phyloP scores from a whole-genome alignment of 2,113 vertebrate species.

The Sinocyclocheilus anshuiensis region DNA sequence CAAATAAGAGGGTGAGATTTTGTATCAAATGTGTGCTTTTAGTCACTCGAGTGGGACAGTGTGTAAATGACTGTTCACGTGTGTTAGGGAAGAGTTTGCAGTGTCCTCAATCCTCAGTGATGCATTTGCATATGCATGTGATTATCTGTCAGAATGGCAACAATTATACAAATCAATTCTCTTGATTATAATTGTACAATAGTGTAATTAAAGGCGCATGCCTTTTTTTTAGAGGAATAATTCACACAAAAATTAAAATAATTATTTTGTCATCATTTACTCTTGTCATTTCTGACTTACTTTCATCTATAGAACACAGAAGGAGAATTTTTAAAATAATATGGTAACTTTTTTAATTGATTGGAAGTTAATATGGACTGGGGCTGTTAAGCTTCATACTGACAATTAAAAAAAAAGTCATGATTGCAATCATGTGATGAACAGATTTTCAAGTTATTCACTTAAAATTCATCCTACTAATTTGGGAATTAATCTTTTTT shows the following conservation, averaged over 20 bases:
- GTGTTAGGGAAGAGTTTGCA: not conserved
- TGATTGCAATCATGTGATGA: not conserved
- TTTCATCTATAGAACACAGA: not conserved
- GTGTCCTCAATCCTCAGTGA: not conserved
- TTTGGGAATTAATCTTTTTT: not conserved
- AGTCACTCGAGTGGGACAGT: not conserved
- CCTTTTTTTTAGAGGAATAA: not conserved
- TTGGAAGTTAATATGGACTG: not conserved
- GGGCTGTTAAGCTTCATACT: not conserved
- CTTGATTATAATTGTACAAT: not conserved
- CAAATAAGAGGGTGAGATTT: not conserved
- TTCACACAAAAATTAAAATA: not conserved
- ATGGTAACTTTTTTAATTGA: not conserved
- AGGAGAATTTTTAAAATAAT: not conserved
- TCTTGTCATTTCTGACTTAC: not conserved
- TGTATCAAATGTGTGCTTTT: slow-evolving; percentile 9
- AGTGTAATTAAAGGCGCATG: not conserved
- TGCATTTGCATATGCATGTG: not conserved
- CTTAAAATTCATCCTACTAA: not conserved
- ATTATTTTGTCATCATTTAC: not conserved
- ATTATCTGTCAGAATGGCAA: not conserved
- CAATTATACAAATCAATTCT: not conserved
- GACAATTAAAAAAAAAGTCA: not conserved
- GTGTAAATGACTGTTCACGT: not conserved
- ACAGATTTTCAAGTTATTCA: not conserved